Evolutionary conservation across 2,113 vertebrate species (phyloP).

Genomic region (Melanerpes formicivorus): DNA sequence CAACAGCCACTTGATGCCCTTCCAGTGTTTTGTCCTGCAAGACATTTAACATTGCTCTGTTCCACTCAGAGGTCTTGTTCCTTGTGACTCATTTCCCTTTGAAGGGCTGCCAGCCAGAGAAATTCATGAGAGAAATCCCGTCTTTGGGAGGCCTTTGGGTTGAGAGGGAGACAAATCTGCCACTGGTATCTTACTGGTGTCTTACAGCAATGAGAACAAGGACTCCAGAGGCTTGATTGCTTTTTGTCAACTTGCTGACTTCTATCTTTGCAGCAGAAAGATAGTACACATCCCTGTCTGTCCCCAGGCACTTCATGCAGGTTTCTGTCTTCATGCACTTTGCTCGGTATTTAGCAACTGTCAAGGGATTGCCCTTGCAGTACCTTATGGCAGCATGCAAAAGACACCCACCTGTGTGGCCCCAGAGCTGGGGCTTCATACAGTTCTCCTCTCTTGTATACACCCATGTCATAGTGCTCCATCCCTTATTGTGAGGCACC

Average conservation of each 20-base stretch:
- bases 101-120: neutral
- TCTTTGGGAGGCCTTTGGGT: neutral
- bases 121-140: neutral
- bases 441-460: neutral
- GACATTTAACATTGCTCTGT: neutral
- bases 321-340: neutral
- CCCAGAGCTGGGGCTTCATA: neutral
- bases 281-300: neutral
- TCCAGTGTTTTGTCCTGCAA: neutral
- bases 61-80: neutral
- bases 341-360: neutral
- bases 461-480: accelerated
- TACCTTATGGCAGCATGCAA: neutral
- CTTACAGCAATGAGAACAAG: neutral
- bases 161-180: neutral
- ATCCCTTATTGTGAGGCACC: accelerated
- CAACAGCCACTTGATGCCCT: neutral
- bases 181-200: neutral
- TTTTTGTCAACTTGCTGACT: neutral
- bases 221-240: neutral
- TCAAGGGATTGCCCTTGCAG: too few species aligned
- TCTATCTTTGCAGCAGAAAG: neutral
- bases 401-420: neutral
- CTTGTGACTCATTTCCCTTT: neutral
- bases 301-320: neutral